A percentile compares a stretch with the other conserved stretches of the same genome.
Conservation (phyloP, 2,113 vertebrate species). For the Phyllopteryx taeniolatus region DNA sequence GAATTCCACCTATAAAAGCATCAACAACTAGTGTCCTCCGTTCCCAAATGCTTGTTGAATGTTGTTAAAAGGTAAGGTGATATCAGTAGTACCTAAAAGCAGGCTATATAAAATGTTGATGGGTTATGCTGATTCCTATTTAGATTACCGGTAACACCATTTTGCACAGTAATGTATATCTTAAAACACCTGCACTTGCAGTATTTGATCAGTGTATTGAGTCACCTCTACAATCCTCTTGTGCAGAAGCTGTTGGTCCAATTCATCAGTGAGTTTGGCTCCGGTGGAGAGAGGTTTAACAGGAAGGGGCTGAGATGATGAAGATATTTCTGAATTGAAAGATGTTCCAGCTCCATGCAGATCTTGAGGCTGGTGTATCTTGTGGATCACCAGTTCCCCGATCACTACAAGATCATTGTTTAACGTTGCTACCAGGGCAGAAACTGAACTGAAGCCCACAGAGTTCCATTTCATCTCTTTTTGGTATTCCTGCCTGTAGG, state of each 20-base stretch:
- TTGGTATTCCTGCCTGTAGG: conserved; percentile 50
- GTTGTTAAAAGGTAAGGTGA: too few relatives aligned
- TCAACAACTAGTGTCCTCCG: too few relatives aligned
- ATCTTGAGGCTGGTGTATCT: conserved; percentile 18
- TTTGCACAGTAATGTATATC: too few relatives aligned
- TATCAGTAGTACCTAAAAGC: too few relatives aligned
- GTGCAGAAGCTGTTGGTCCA: conserved; percentile 57
- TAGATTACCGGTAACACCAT: too few relatives aligned
- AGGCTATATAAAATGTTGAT: too few relatives aligned
- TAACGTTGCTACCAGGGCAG: conserved; percentile 45
- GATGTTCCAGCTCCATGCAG: not conserved
- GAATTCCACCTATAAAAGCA: too few relatives aligned
- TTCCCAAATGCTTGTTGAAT: too few relatives aligned
- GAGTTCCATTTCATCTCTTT: conserved; percentile 29
- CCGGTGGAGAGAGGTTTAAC: not conserved
- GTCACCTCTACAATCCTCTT: conserved; percentile 58
- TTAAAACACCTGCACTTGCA: too few relatives aligned
- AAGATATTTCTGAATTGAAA: not conserved
- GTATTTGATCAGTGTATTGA: not conserved
- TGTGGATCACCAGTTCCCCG: conserved; percentile 49
- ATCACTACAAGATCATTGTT: conserved; percentile 42
- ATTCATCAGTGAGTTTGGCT: conserved; percentile 16
- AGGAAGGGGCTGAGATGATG: not conserved
- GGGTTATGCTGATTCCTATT: too few relatives aligned
- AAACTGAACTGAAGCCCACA: conserved; percentile 54